These are phyloP conservation scores for Coenonympha glycerion DNA, from an alignment of 2,888 invertebrate genomes.

Conservation along the genomic window DNA sequence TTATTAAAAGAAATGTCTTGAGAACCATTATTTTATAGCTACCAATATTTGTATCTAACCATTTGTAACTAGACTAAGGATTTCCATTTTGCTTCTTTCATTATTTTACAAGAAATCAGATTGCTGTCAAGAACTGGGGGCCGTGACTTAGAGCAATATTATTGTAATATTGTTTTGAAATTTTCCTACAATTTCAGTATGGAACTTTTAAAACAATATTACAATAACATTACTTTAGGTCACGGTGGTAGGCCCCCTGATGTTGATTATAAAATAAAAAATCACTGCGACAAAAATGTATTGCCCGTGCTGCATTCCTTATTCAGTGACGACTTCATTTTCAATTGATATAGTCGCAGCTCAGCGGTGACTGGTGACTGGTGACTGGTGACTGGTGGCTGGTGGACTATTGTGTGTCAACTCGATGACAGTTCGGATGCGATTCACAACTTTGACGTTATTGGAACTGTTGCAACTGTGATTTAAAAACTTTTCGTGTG, in stretches of 20 bases:
- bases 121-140: no score
- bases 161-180: no score
- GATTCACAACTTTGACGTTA: constrained; percentile 15
- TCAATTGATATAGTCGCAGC: constrained; percentile 22
- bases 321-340: constrained; percentile 17
- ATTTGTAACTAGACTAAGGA: no score
- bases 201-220: no score
- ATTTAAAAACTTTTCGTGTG: constrained; percentile 18
- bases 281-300: not conserved
- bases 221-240: no score
- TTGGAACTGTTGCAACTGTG: constrained; percentile 15
- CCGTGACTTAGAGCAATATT: not conserved
- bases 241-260: no score
- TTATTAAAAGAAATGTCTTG: no score
- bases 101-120: no score
- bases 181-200: no score
- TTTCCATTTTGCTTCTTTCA: no score
- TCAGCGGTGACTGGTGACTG: constrained; percentile 14
- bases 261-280: not conserved
- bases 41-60: no score
- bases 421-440: constrained; percentile 18
- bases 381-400: constrained; percentile 11
- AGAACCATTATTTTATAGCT: no score
- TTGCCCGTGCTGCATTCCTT: not conserved
- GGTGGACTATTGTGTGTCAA: constrained; percentile 12